These are phyloP conservation scores for Chrysocyon brachyurus DNA, from an alignment of 2,797 vertebrate genomes.

Conservation along the genomic window DNA sequence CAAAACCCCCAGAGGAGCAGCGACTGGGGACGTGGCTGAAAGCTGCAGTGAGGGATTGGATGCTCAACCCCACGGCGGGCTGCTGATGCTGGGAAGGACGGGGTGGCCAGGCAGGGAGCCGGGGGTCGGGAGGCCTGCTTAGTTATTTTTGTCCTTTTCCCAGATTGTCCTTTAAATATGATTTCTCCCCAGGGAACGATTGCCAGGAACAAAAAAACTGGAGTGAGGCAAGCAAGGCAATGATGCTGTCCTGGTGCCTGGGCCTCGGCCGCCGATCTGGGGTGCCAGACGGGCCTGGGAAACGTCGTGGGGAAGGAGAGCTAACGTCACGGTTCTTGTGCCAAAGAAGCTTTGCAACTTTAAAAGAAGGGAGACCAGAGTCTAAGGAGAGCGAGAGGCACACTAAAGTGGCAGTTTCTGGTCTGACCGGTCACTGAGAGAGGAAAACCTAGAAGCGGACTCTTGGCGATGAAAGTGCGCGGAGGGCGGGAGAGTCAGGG, in stretches of 20 bases:
- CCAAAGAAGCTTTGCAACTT: neutral
- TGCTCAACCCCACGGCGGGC: neutral
- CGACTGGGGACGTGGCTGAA: fast-evolving
- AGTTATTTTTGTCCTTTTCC: neutral
- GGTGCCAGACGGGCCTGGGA: neutral
- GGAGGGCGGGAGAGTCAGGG: too few species aligned
- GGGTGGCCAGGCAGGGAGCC: neutral
- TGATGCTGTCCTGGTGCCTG: neutral
- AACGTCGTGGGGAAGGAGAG: neutral
- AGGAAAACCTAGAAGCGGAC: neutral
- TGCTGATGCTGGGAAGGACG: neutral
- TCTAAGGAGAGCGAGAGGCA: neutral
- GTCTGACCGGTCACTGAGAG: neutral
- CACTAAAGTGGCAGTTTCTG: neutral
- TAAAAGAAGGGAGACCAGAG: neutral
- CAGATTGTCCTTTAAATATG: neutral
- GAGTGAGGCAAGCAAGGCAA: too few species aligned
- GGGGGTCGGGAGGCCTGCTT: neutral
- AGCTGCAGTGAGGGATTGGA: neutral
- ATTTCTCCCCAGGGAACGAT: neutral
- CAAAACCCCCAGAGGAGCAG: neutral
- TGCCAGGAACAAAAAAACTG: neutral
- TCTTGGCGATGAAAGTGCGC: too few species aligned
- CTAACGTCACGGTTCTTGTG: neutral
- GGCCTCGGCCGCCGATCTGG: neutral